Evolutionary conservation across 1,140 invertebrate species (phyloP).

Genomic region (Cotesia glomerata): DNA sequence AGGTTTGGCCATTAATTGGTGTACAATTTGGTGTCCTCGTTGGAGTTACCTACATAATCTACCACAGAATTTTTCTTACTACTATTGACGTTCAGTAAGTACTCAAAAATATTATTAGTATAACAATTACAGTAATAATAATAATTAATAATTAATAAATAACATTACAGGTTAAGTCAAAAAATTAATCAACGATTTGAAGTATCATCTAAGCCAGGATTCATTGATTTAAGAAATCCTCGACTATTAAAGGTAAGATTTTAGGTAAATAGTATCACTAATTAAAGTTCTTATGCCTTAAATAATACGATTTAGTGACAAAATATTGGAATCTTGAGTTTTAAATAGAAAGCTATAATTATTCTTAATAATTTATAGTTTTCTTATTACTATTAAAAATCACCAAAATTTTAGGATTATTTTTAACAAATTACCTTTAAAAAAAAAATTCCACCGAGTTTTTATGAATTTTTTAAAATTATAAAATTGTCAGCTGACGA

Average conservation of each 20-base stretch:
- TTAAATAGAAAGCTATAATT: no score
- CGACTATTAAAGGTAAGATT: constrained; percentile 55
- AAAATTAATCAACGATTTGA: constrained; percentile 44
- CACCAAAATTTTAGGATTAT: no score
- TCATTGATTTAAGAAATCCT: constrained; percentile 58
- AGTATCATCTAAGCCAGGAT: constrained; percentile 48
- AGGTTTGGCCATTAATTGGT: constrained; percentile 52
- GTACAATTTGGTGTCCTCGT: constrained; percentile 32
- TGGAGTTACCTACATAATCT: constrained; percentile 34
- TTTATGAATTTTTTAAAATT: no score
- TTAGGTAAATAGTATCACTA: no score
- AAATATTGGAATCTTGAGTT: no score
- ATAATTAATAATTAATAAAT: background rate
- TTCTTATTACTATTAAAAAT: constrained; percentile 11
- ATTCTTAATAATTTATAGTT: no score
- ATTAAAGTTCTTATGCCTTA: no score
- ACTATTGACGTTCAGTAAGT: constrained; percentile 59
- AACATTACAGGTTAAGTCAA: constrained; percentile 51
- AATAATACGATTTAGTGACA: no score
- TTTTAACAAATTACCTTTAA: no score
- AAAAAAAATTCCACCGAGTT: no score
- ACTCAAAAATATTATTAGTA: background rate
- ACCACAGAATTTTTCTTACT: constrained; percentile 44
- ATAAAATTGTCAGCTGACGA: no score
- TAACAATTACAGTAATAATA: background rate